Conservation (phyloP, 2,113 vertebrate species). For the Tiliqua scincoides region DNA sequence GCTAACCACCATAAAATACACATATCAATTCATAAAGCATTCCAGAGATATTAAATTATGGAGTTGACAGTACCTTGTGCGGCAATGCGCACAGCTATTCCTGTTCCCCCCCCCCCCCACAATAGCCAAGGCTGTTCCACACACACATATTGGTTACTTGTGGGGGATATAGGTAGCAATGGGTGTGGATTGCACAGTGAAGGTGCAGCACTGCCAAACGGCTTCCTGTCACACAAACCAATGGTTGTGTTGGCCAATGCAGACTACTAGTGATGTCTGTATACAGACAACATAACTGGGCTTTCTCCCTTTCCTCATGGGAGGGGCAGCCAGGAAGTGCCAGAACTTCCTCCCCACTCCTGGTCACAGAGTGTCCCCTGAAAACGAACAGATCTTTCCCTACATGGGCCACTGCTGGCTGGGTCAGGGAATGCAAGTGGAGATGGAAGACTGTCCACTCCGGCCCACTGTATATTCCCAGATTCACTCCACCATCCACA, state of each 20-base stretch:
- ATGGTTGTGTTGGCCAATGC: not conserved
- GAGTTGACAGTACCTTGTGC: too few species aligned
- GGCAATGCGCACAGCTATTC: not conserved
- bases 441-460: not conserved
- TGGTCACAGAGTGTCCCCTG: not conserved
- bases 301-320: not conserved
- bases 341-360: not conserved
- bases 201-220: not conserved
- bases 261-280: not conserved
- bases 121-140: not conserved
- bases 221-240: not conserved
- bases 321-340: not conserved
- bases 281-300: not conserved
- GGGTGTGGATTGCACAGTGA: not conserved
- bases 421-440: not conserved
- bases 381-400: too few species aligned
- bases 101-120: not conserved
- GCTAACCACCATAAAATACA: not conserved
- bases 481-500: not conserved
- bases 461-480: not conserved
- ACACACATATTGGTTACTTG: not conserved
- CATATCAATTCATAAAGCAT: not conserved
- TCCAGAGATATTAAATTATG: not conserved
- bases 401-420: not conserved
- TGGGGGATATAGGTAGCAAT: not conserved